Evolutionary conservation across 1,140 invertebrate species (phyloP).

Genomic region (Hylaeus volcanicus): DNA sequence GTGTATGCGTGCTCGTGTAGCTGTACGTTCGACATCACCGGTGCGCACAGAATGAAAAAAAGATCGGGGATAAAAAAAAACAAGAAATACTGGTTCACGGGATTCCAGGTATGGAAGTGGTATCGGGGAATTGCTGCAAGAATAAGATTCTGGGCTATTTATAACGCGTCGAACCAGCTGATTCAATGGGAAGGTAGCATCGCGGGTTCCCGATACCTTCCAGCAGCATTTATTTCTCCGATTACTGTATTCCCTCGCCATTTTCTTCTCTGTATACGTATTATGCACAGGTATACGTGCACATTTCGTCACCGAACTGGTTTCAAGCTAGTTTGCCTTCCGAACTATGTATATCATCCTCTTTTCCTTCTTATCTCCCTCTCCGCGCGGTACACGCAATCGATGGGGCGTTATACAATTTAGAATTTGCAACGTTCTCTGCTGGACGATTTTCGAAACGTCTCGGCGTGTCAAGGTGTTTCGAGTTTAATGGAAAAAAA

Average conservation of each 20-base stretch:
- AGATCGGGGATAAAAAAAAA: conserved; percentile 21
- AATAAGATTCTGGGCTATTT: conserved; percentile 68
- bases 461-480: too few species aligned
- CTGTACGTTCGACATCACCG: conserved; percentile 8
- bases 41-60: conserved; percentile 12
- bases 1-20: not conserved
- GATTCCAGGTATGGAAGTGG: conserved; percentile 65
- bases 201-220: conserved; percentile 40
- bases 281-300: not conserved
- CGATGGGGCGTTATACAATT: conserved; percentile 32
- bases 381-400: not conserved
- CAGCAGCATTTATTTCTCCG: conserved; percentile 50
- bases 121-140: conserved; percentile 57
- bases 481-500: too few species aligned
- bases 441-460: too few species aligned
- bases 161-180: conserved; percentile 66
- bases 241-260: conserved; percentile 57
- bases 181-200: conserved; percentile 58
- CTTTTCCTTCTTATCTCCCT: not conserved
- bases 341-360: conserved; percentile 16
- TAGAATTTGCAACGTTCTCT: conserved; percentile 2
- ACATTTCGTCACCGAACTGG: conserved; percentile 64
- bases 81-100: conserved; percentile 56
- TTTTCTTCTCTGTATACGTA: conserved; percentile 11
- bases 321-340: conserved; percentile 51